Evolutionary conservation across 2,888 invertebrate species (phyloP), one percentile per base, ranked within the genome.

Genomic region (Globia sparganii): DNA sequence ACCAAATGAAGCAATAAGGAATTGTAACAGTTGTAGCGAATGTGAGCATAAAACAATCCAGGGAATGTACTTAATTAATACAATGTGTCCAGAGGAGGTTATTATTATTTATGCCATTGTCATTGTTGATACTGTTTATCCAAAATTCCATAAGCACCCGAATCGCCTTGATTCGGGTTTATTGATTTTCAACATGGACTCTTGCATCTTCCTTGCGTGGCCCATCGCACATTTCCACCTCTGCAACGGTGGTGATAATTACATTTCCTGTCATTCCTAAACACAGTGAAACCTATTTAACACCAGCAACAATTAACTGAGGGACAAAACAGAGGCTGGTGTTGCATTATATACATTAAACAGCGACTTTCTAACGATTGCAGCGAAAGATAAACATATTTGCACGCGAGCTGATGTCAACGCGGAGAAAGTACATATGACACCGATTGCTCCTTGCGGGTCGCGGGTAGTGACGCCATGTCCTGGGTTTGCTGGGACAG

Each of bases 351-450:
- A 80, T 83, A 77, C 83, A 80, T 81, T 78, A 79, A 64, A 67
- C 76, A 75, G 67, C 59, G 40, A 86, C 91, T 91, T 91, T 90
- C 91, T 90, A 88, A 83, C 78, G 88, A 89, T 88, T 83, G 86
- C 84, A 80, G 72, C 72, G 77, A 78, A 86, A 88, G 88, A 89
- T 88, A 88, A 87, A 85, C 88, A 90, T 92, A 91, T 91, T 90
- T 88, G 89, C 90, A 89, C 88, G 89, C 90, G 84, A 90, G 81
- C 73, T 82, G 86, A 87, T 89, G 90, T 85, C 88, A 87, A 85
- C 68, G 37, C 40, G 78, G 91, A 87, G 93, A 93, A 93, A 93
- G 93, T 90, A 86, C 88, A 87, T 90, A 84, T 84, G 87, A 86
- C 88, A 86, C 83, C 76, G 80, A 81, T 73, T 72, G 78, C 80